Conservation (phyloP, 2,888 invertebrate genomes). For the Ornithoptera priamus region DNA sequence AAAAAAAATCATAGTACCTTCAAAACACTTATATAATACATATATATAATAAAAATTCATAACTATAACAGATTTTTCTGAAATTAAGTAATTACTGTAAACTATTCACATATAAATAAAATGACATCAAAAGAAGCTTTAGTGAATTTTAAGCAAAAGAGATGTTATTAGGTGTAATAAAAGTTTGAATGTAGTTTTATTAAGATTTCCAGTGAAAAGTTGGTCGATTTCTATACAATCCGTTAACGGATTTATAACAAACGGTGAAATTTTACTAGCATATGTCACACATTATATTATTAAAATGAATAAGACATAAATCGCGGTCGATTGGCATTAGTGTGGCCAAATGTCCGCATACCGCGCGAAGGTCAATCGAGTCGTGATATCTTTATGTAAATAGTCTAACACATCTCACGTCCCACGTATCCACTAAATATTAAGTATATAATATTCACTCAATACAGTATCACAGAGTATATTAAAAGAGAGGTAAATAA, state of each 20-base stretch:
- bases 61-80: no score
- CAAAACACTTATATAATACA: no score
- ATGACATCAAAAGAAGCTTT: no score
- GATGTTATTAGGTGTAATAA: not conserved
- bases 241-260: not conserved
- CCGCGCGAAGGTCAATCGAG: slow-evolving; percentile 22
- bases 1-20: no score
- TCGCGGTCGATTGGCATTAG: slow-evolving; percentile 21
- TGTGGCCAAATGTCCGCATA: slow-evolving; percentile 29
- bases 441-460: slow-evolving; percentile 1
- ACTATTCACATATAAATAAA: no score
- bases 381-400: slow-evolving; percentile 27
- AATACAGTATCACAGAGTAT: not conserved
- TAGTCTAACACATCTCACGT: slow-evolving; percentile 21
- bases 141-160: not conserved
- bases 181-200: not conserved
- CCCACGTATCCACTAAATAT: slow-evolving; percentile 8
- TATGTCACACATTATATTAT: slow-evolving; percentile 14
- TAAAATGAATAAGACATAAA: slow-evolving; percentile 14
- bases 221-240: not conserved
- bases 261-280: slow-evolving; percentile 10
- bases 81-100: no score
- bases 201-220: not conserved
- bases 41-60: no score
- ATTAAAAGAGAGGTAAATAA: not conserved